Conservation (phyloP, 2,797 vertebrate species). For the Pelodytes ibericus region DNA sequence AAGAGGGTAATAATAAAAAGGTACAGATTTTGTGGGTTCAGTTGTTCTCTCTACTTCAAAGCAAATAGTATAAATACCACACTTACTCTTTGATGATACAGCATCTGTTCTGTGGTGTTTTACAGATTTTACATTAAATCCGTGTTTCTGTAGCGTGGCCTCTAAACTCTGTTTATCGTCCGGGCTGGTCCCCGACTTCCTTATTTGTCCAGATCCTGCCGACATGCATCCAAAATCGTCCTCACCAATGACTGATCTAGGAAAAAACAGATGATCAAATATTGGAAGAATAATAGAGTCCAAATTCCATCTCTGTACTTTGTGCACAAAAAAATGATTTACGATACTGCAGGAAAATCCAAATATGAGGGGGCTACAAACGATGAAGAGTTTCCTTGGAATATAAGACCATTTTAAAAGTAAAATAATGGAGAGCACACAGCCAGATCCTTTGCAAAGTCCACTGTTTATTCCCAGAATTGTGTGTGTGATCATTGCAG, state of each 20-base stretch:
- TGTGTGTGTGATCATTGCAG: too few relatives aligned
- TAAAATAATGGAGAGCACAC: too few relatives aligned
- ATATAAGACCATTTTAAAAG: too few relatives aligned
- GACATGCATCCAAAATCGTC: neutral
- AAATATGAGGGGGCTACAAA: too few relatives aligned
- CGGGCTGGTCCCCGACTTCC: neutral
- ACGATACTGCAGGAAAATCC: too few relatives aligned
- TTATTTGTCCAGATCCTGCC: neutral
- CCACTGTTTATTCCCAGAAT: too few relatives aligned
- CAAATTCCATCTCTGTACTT: too few relatives aligned
- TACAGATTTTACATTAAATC: constrained; percentile 8
- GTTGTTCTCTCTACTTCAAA: neutral
- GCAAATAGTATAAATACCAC: neutral
- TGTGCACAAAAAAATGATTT: too few relatives aligned
- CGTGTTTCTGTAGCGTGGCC: constrained; percentile 8
- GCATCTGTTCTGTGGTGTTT: constrained; percentile 29
- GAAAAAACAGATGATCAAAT: too few relatives aligned
- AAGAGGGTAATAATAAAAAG: constrained; percentile 1
- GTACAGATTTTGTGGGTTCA: neutral
- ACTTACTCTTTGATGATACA: constrained; percentile 7
- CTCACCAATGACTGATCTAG: neutral
- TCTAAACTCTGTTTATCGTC: neutral
- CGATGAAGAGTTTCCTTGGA: too few relatives aligned
- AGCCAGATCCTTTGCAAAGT: too few relatives aligned
- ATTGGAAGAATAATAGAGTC: too few relatives aligned